A percentile compares a stretch with the other conserved stretches of the same genome.
phyloP scores from a whole-genome alignment of 2,113 vertebrate genomes.

The Eretmochelys imbricata region DNA sequence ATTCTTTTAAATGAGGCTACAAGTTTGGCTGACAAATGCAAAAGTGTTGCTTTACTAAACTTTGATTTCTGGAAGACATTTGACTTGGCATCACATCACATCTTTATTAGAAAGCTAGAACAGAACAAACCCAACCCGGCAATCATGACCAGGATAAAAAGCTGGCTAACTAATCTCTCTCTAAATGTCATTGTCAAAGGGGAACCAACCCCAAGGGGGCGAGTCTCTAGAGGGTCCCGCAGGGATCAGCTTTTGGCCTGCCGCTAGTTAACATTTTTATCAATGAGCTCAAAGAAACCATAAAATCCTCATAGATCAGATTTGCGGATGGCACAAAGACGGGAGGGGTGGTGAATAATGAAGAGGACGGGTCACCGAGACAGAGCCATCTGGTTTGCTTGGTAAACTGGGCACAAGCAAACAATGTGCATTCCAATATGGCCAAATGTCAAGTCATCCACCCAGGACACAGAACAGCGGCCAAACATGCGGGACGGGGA shows the following conservation, averaged over 20 bases:
- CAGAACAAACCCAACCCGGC: neutral
- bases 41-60: neutral
- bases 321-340: neutral
- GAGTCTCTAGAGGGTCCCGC: too few relatives aligned
- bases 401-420: neutral
- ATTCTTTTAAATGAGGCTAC: neutral
- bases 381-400: neutral
- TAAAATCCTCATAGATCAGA: neutral
- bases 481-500: neutral
- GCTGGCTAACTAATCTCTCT: neutral
- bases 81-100: neutral
- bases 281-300: neutral
- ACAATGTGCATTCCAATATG: neutral
- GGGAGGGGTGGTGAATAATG: neutral
- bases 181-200: neutral
- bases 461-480: neutral
- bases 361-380: neutral
- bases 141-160: neutral
- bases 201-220: too few relatives aligned
- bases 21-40: neutral
- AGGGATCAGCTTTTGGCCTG: neutral
- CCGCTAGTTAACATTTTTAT: too few relatives aligned
- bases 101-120: neutral
- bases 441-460: neutral
- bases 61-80: neutral